Base-by-base conservation (phyloP, 2,113 vertebrate genomes). In the Promerops cafer region DNA sequence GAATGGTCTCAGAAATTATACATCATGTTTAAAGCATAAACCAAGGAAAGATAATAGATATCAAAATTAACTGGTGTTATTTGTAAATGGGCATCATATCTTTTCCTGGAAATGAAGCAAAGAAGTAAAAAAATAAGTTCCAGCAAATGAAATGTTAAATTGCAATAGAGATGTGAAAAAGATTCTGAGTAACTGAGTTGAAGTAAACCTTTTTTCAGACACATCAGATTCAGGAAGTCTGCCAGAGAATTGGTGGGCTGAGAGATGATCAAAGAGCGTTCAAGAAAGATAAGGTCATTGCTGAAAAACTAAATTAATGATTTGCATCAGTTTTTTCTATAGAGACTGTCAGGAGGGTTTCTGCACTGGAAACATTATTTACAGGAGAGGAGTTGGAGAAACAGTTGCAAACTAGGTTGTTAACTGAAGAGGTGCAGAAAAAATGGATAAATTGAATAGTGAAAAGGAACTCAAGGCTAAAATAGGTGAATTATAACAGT, bases 301-400 rank as follows among this genome's bases (percentile, higher is more conserved):
- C 90, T 72, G 94, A 90, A 94, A 92, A 86, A 40, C 79, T 92
- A 85, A 92, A 96, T 90, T 95, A 95, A 88, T 95, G 18, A 93
- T 90, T 90, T 80, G 82, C 77, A 79, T 93, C 82, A 61, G 28
- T 37, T 86, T 88, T 90, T 95, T 63, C 71, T 94, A 2, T 42
- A 81, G 81, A 89, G 81, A 64, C 85, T 97, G 95, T 93, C 95
- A 88, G 59, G 18, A 90, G 21, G 7, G 4, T 93, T 93, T 93
- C 71, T 92, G 66, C 71, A 16, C 28, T 83, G 60, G 75, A 83
- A 92, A 42, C 8, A 8, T 93, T 94, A 91, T 94, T 96, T 96
- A 83, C 75, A 53, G 45, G 70, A 88, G 54, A 88, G 39, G 61
- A 87, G 54, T 53, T 80, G 50, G 57, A 76, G 50, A 83, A 94